Evolutionary conservation across 2,797 vertebrate species (phyloP).

Genomic region (Hafferia zeledoni): DNA sequence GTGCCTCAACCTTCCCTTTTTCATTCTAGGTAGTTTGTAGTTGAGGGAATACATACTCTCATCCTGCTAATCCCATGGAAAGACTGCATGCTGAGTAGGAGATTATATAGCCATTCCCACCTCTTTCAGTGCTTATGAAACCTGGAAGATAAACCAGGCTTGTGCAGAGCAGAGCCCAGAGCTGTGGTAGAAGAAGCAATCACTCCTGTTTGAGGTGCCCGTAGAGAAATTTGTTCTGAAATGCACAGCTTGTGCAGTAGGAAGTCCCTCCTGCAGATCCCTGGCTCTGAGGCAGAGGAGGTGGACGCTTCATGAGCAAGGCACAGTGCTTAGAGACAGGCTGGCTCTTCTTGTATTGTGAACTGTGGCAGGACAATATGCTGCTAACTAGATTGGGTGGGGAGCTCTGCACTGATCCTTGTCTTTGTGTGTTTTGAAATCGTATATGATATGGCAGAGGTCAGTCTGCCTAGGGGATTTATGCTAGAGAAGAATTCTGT

Average conservation of each 20-base stretch:
- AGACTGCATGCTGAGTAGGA: background rate
- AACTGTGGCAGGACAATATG: background rate
- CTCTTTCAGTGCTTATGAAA: background rate
- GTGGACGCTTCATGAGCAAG: background rate
- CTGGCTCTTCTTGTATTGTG: background rate
- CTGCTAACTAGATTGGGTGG: background rate
- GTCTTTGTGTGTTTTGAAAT: background rate
- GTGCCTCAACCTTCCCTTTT: background rate
- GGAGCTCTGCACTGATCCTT: background rate
- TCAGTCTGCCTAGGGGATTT: background rate
- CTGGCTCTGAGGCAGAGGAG: background rate
- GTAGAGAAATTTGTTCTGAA: background rate
- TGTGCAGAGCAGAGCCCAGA: background rate
- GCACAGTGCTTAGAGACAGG: background rate
- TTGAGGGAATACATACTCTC: background rate
- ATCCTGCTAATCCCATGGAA: background rate
- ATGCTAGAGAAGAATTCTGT: background rate
- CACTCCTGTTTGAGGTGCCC: background rate
- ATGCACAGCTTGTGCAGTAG: background rate
- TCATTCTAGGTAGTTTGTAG: background rate
- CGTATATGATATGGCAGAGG: background rate
- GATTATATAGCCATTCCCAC: background rate
- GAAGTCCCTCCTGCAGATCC: background rate
- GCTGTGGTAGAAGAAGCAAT: background rate
- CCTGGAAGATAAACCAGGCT: background rate